Base-by-base conservation (phyloP, 1,140 invertebrate species). In the Bombus breviceps region DNA sequence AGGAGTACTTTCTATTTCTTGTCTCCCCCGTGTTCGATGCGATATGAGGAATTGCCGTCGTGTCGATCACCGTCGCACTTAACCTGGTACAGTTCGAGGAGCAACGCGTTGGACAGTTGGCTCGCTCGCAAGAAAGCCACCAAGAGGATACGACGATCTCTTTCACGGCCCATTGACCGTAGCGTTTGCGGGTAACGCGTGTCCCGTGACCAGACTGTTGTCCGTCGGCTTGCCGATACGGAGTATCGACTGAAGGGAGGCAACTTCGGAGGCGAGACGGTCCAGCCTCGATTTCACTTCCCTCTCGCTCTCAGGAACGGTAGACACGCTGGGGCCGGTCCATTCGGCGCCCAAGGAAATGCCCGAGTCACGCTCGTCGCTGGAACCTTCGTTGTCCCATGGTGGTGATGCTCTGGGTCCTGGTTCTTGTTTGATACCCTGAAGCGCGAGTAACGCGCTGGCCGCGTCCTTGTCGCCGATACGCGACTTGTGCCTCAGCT, bases 401-500 rank as follows among this genome's bases (percentile, higher is more conserved):
- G 97, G 97, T 0, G 97, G 97, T 34, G 97, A 97, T 8, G 97
- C 97, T 68, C 97, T 95, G 6, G 96, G 96, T 25, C 96, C 97
- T 0, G 97, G 97, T 92, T 98, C 98, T 91, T 98, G 97, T 91
- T 97, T 98, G 93, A 97, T 98, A 89, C 97, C 97, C 92, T 97
- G 98, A 4, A 97, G 96, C 5, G 97, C 97, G 0, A 98, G 95
- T 9, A 98, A 95, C 1, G 97, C 97, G 88, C 96, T 97, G 2
- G 97, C 97, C 2, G 97, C 97, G 92, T 98, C 98, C 91, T 98
- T 98, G 93, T 98, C 98, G 0, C 98, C 98, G 71, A 98, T 96
- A 90, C 98, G 97, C n/a, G 97, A 97, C 94, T 99, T 99, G 96
- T 99, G 98, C 88, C 98, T 96, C 78, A 99, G 95, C 94, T 99